Percentiles rank a stretch among this genome's conserved stretches.
Evolutionary conservation across 2,797 vertebrate species (phyloP).

Genomic region (Falco rusticolus): DNA sequence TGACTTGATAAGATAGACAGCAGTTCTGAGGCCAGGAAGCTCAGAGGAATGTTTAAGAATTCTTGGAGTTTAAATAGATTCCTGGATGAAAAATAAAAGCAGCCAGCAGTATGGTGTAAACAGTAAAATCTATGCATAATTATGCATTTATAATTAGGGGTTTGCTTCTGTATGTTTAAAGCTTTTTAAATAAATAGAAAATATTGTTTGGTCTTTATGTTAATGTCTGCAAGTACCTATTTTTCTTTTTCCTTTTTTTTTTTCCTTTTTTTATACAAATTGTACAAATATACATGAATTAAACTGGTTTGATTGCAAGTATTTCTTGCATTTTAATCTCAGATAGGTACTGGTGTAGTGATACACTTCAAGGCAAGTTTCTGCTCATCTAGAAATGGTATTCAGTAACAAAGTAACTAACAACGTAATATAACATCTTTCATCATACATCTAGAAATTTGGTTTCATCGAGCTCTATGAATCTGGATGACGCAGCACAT

Average conservation of each 20-base stretch:
- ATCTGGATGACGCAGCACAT: accelerated
- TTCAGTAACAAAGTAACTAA: neutral
- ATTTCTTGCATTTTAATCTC: conserved; percentile 64
- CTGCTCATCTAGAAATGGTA: neutral
- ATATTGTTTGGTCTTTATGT: conserved; percentile 73
- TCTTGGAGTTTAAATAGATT: conserved; percentile 61
- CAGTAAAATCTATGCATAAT: conserved; percentile 56
- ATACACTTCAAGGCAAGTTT: neutral
- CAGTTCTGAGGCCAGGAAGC: conserved; percentile 55
- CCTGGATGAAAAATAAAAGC: conserved; percentile 60
- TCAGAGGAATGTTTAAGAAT: conserved; percentile 58
- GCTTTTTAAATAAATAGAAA: conserved; percentile 74
- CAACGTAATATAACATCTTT: neutral
- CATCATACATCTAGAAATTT: neutral
- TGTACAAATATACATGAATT: conserved; percentile 63
- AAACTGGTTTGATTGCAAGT: conserved; percentile 72
- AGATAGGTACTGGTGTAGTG: conserved; percentile 26
- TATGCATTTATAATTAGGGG: conserved; percentile 64
- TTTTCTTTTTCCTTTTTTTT: conserved; percentile 24
- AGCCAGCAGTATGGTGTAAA: conserved; percentile 60
- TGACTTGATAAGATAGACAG: conserved; percentile 66
- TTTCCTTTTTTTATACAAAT: conserved; percentile 39
- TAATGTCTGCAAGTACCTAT: conserved; percentile 65
- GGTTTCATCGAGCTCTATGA: neutral
- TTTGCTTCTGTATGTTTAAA: conserved; percentile 70